Percentiles rank a stretch among this genome's conserved stretches.
These are phyloP conservation scores for Erethizon dorsatum DNA, from an alignment of 2,797 vertebrate species.

Conservation along the genomic window DNA sequence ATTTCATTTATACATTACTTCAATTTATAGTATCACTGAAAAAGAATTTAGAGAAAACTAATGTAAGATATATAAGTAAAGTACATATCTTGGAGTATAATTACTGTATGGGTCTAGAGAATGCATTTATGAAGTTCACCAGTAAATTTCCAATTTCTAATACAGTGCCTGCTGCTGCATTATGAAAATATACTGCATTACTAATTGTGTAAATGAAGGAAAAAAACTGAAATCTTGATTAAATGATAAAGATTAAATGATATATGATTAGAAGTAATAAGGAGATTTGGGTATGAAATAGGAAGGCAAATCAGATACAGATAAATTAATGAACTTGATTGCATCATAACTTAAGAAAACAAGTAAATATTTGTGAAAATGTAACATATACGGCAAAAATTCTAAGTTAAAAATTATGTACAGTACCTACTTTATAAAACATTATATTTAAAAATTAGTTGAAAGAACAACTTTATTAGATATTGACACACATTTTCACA, in stretches of 20 bases:
- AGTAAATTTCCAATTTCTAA: not conserved
- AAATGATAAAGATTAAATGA: not conserved
- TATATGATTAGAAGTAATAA: not conserved
- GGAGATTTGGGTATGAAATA: not conserved
- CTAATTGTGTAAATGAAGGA: not conserved
- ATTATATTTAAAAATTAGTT: slow-evolving; percentile 31
- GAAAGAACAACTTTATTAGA: slow-evolving; percentile 2
- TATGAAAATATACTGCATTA: not conserved
- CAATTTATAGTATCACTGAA: not conserved
- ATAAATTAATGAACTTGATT: slow-evolving; percentile 18
- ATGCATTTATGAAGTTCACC: not conserved
- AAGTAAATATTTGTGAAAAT: slow-evolving; percentile 60
- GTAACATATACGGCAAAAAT: not conserved
- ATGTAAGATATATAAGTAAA: not conserved
- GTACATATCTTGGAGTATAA: not conserved
- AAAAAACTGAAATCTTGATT: not conserved
- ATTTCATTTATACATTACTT: not conserved
- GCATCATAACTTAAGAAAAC: not conserved
- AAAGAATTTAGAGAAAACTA: not conserved
- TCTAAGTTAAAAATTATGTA: not conserved
- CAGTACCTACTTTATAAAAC: not conserved
- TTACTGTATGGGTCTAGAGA: not conserved
- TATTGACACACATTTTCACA: slow-evolving; percentile 35
- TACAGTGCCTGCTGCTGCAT: not conserved
- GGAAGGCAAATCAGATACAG: slow-evolving; percentile 20